Conservation (phyloP, 2,888 invertebrate genomes). For the Chrysotoxum bicinctum region DNA sequence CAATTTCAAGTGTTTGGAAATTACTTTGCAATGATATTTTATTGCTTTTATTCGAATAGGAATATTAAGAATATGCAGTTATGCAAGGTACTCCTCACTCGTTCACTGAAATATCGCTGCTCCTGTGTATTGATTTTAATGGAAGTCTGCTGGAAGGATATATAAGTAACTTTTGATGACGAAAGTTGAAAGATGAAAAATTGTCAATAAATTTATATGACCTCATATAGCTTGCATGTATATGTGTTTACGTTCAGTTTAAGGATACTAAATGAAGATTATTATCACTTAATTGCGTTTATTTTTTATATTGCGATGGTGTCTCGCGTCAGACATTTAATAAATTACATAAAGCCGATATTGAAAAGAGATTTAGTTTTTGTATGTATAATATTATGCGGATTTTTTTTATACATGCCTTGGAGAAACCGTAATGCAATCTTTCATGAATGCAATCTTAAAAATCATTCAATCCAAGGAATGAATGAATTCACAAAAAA, state of each 20-base stretch:
- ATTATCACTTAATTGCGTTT: slow-evolving; percentile 12
- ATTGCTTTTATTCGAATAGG: slow-evolving; percentile 17
- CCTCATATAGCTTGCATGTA: no score
- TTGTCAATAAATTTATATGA: background rate
- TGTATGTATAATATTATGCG: no score
- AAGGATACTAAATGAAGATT: background rate
- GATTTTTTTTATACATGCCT: no score
- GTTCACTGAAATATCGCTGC: background rate
- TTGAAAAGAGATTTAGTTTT: no score
- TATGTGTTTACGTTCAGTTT: background rate
- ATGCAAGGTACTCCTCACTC: background rate
- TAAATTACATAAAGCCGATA: no score
- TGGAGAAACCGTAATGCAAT: no score
- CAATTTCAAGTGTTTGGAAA: slow-evolving; percentile 58
- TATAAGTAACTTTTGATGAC: background rate
- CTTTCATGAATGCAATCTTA: no score
- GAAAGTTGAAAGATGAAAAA: background rate
- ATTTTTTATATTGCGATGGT: background rate
- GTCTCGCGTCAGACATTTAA: background rate
- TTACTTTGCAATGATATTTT: slow-evolving; percentile 54
- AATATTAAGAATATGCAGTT: slow-evolving; percentile 50
- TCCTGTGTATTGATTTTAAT: slow-evolving; percentile 19
- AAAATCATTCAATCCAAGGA: no score
- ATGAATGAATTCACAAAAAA: no score
- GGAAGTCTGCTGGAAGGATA: background rate